Conservation (phyloP, 2,888 invertebrate genomes). For the Tachina fera region DNA sequence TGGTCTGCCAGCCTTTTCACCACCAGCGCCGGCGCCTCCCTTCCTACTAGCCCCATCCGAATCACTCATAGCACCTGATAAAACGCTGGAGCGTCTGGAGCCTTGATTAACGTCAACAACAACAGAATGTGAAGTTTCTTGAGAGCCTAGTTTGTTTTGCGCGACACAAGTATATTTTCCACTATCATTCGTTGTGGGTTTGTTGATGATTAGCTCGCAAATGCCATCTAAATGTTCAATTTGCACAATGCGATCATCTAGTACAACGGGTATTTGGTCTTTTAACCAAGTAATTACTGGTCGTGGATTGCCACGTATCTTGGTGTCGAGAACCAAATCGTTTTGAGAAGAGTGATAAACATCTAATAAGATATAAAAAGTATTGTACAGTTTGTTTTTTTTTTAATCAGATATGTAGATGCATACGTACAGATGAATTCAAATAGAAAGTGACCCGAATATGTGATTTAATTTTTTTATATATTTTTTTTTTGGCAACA, state of each 20-base stretch:
- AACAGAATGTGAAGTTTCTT: slow-evolving; percentile 89
- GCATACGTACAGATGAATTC: slow-evolving; percentile 5
- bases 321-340: slow-evolving; percentile 91
- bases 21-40: slow-evolving; percentile 62
- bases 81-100: slow-evolving; percentile 81
- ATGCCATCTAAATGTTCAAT: slow-evolving; percentile 90
- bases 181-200: slow-evolving; percentile 86
- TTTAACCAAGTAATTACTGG: slow-evolving; percentile 90
- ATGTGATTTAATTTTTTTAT: not conserved
- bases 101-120: slow-evolving; percentile 81
- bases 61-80: slow-evolving; percentile 78
- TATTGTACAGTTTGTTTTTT: not conserved
- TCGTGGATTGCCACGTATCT: slow-evolving; percentile 89
- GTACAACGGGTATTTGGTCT: slow-evolving; percentile 85
- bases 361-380: slow-evolving; percentile 84
- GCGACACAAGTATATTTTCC: slow-evolving; percentile 84
- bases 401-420: slow-evolving; percentile 26
- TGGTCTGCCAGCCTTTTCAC: slow-evolving; percentile 65
- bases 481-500: slow-evolving; percentile 58
- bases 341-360: slow-evolving; percentile 89
- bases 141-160: slow-evolving; percentile 88
- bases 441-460: slow-evolving; percentile 49
- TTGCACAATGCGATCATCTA: slow-evolving; percentile 86
- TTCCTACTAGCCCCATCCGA: slow-evolving; percentile 71
- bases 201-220: slow-evolving; percentile 88